Percentiles rank a stretch among this genome's conserved stretches.
Conservation (phyloP, 2,888 invertebrate genomes). For the Alitta virens region DNA sequence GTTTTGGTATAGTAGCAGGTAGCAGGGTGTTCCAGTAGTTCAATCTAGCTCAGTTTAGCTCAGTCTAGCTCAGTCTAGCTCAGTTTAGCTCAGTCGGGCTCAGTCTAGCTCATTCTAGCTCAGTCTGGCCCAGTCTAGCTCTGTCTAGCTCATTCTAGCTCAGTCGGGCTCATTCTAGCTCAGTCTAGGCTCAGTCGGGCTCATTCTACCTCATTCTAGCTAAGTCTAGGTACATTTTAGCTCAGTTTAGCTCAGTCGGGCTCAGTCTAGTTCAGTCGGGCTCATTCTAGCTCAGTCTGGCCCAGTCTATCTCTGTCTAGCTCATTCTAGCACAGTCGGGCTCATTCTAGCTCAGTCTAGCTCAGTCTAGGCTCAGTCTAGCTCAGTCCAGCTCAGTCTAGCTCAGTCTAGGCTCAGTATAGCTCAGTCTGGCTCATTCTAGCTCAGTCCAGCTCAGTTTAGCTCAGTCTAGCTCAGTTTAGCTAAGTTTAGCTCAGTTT, state of each 20-base stretch:
- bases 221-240: neutral
- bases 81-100: neutral
- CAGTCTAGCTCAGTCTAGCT: neutral
- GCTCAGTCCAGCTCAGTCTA: neutral
- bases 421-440: neutral
- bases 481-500: too few species aligned
- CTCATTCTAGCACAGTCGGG: neutral
- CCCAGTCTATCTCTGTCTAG: too few species aligned
- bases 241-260: neutral
- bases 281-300: neutral
- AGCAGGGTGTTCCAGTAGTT: too few species aligned
- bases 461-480: too few species aligned
- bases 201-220: neutral
- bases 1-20: too few species aligned
- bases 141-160: too few species aligned
- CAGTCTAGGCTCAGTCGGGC: neutral
- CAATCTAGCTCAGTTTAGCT: too few species aligned
- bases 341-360: neutral
- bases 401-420: neutral
- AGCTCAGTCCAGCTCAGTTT: neutral
- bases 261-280: neutral
- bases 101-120: neutral
- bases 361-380: neutral
- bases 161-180: neutral
- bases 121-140: too few species aligned